These are phyloP conservation scores for Cosmia pyralina DNA, from an alignment of 2,888 invertebrate genomes.

Conservation along the genomic window DNA sequence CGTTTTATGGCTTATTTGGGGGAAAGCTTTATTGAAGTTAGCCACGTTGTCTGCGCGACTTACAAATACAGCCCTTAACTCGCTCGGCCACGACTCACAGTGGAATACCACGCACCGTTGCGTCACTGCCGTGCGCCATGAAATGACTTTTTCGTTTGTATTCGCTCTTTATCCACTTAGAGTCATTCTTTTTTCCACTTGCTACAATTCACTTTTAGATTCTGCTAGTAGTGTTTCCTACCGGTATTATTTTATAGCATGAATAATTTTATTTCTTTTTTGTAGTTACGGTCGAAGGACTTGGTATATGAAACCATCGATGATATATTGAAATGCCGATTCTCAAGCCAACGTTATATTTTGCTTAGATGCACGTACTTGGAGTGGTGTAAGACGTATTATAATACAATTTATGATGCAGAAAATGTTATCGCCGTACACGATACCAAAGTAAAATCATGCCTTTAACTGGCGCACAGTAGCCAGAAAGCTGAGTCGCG, in stretches of 20 bases:
- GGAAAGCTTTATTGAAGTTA: slow-evolving; percentile 90
- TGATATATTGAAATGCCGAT: slow-evolving; percentile 52
- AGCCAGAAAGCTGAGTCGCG: slow-evolving; percentile 83
- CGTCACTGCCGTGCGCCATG: slow-evolving; percentile 87
- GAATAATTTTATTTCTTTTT: slow-evolving; percentile 64
- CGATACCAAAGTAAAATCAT: slow-evolving; percentile 77
- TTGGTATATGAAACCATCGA: slow-evolving; percentile 59
- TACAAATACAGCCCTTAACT: slow-evolving; percentile 79
- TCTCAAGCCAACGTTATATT: slow-evolving; percentile 40
- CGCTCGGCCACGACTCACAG: slow-evolving; percentile 71
- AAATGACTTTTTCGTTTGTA: slow-evolving; percentile 90
- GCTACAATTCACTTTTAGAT: slow-evolving; percentile 90
- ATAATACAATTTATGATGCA: slow-evolving; percentile 77
- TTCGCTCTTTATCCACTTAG: slow-evolving; percentile 90
- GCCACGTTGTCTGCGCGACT: slow-evolving; percentile 81
- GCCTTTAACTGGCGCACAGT: slow-evolving; percentile 79
- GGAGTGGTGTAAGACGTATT: slow-evolving; percentile 43
- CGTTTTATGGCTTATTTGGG: slow-evolving; percentile 90
- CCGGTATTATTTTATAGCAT: slow-evolving; percentile 81
- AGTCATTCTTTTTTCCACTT: slow-evolving; percentile 89
- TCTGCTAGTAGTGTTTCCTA: slow-evolving; percentile 80
- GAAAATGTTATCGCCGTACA: slow-evolving; percentile 82
- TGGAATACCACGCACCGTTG: slow-evolving; percentile 71
- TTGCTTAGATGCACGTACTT: slow-evolving; percentile 42
- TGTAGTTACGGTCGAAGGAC: slow-evolving; percentile 61